Evolutionary conservation across 2,113 vertebrate species (phyloP).

Genomic region (Lates calcarifer): DNA sequence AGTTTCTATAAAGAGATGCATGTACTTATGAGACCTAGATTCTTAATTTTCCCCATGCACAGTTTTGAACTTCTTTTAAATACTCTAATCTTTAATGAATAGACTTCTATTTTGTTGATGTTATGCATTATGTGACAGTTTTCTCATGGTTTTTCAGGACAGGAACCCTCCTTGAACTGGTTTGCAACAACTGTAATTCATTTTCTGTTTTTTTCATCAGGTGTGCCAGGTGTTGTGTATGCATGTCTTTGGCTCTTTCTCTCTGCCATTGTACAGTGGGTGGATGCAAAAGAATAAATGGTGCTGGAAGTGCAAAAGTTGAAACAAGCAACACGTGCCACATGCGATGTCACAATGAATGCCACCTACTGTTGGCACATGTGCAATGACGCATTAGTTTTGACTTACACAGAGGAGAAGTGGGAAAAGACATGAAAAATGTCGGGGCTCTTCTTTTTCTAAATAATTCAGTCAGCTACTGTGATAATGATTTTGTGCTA

Average conservation of each 20-base stretch:
- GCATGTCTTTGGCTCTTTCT: neutral
- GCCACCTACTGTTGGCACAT: constrained; percentile 1
- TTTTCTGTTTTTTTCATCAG: constrained; percentile 5
- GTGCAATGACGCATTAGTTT: constrained; percentile 13
- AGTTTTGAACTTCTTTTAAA: neutral
- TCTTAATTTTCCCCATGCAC: neutral
- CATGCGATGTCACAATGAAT: constrained; percentile 14
- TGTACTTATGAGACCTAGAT: neutral
- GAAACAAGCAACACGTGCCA: constrained; percentile 39
- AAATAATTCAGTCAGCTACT: neutral
- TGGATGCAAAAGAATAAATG: constrained; percentile 40
- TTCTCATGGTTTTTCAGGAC: neutral
- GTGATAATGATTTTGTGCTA: constrained; percentile 1
- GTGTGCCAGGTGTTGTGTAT: neutral
- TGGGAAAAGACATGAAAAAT: neutral
- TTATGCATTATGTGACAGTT: neutral
- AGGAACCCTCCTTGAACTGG: neutral
- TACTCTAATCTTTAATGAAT: neutral
- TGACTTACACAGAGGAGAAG: neutral
- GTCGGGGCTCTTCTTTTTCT: neutral
- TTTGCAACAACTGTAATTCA: constrained; percentile 8
- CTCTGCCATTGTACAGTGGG: constrained; percentile 5
- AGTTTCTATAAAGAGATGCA: neutral
- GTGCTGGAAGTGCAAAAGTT: constrained; percentile 9
- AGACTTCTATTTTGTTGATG: neutral